Evolutionary conservation across 2,113 vertebrate species (phyloP), one percentile per base, ranked within the genome.

Genomic region (Plecturocebus donacophilus): DNA sequence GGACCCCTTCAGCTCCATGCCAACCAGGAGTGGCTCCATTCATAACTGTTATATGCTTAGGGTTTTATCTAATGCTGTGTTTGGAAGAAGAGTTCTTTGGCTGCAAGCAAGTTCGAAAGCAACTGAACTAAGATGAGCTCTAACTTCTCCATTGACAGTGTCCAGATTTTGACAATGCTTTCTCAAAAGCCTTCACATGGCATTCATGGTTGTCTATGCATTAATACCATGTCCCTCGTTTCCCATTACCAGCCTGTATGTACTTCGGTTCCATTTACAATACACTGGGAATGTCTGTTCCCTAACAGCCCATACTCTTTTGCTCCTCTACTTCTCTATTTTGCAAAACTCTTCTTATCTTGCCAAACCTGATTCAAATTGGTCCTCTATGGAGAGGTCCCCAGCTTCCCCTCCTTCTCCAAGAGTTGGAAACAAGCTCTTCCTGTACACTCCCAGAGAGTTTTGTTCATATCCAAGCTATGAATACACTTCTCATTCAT

Each of bases 301-400:
- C 27, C 23, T 75, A 64, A 21, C 6, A 89, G 38, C 19, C 68
- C 52, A 58, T 0, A 16, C 2, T 6, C 30, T 3, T 68, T 38
- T 66, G 23, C 12, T 66, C 52, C 66, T 86, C 82, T 92, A 58
- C 38, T 87, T 86, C 25, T 61, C 58, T 52, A 1, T 58, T 80
- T 68, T 73, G 12, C 42, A 92, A 87, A 93, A 38, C 27, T 47
- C 38, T 85, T 75, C 45, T 56, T 64, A 82, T 70, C n/a, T 79
- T 92, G 84, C 64, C 32, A 38, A 86, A 42, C 32, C 47, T 40
- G 19, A 52, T 70, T 87, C n/a, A 61, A 52, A 79, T 5, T 2
- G 1, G 25, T 83, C 25, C 32, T 92, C 27, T 19, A 4, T 21
- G 38, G 71, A 93, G 68, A 89, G 81, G 45, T 42, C 42, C 10